Evolutionary conservation across 2,797 vertebrate genomes (phyloP), one percentile per base, ranked within the genome.

Genomic region (Etheostoma perlongum): DNA sequence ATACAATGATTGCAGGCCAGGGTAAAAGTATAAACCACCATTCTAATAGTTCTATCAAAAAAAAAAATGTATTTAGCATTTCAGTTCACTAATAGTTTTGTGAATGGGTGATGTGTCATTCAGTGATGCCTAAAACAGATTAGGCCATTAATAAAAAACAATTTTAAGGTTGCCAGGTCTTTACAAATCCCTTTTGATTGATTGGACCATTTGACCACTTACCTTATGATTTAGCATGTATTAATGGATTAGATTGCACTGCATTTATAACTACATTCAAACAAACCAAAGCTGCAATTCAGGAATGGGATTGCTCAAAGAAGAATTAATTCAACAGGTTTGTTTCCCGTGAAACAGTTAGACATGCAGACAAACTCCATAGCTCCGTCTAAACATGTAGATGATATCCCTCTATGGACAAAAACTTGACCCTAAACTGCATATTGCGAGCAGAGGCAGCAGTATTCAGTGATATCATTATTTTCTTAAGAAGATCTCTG

Each of bases 391-490:
- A 18, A 27, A n/a, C 30, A 54, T 27, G 1, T 25, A 67, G 10
- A 44, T 1, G 33, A 15, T 6, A 1, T 49, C 14, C 25, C 12
- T 55, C 12, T 59, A 30, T 47, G 7, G 12, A 33, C 7, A 42
- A 10, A 44, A 63, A 48, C 23, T 2, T 15, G 13, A 66, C 5
- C 59, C 11, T 33, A 19, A 51, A 11, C 13, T 25, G 36, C 16
- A 7, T 5, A 21, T 33, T 52, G 49, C 8, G 58, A 67, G 75
- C 58, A 51, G 61, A 79, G 61, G 82, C 85, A 74, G 82, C 78
- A 71, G 67, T 60, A 30, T 46, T 15, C 16, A 25, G 40, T 58
- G n/a, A 13, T 16, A 0, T 40, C 23, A 8, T 42, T 7, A 2
- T 2, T 16, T 19, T 66, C 53, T 51, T 0, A 0, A 10, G 48